Base-by-base conservation (phyloP, 2,113 vertebrate genomes). In the Labrus mixtus region DNA sequence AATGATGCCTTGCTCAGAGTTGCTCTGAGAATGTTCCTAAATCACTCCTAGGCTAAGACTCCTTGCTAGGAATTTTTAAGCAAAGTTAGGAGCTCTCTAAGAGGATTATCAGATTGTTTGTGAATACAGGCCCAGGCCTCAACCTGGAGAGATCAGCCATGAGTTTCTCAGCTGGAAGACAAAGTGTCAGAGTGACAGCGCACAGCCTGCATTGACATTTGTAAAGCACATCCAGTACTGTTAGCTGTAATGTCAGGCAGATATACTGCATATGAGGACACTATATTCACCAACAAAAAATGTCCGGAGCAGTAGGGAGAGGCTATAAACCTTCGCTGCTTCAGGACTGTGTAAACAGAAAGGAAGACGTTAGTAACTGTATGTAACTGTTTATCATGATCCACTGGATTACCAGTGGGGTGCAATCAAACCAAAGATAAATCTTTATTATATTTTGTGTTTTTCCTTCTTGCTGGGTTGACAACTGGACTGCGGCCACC, bases 171-270 rank as follows among this genome's bases (percentile, higher is more conserved):
- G 57, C 59, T 68, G 54, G 65, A 87, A 68, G 60, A 76, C 58
- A 70, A 62, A 53, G 61, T 74, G 66, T 77, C 80, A 77, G 25
- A 17, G 39, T 74, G 84, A 87, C 48, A 62, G 68, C 74, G 60
- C 20, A 8, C 80, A 85, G 75, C 63, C 84, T 57, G 57, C 79
- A 45, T 13, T 84, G 70, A 86, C 83, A 79, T 87, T 87, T 69
- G 29, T 84, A 41, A 70, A 86, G 85, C 76, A 86, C 79, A 83
- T 63, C 17, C 68, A 62, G 87, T 87, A 61, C 85, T 43, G 74
- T 83, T 85, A 86, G 64, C 80, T 68, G 66, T 71, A 78, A 80
- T 80, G 63, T 89, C 75, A 81, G 67, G 29, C 76, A 81, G 81
- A 83, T 81, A 74, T 81, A 85, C 67, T 33, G 70, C 76, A 76